Conservation (phyloP, 92 coral and sea anemone species). For the Diadumene lineata region DNA sequence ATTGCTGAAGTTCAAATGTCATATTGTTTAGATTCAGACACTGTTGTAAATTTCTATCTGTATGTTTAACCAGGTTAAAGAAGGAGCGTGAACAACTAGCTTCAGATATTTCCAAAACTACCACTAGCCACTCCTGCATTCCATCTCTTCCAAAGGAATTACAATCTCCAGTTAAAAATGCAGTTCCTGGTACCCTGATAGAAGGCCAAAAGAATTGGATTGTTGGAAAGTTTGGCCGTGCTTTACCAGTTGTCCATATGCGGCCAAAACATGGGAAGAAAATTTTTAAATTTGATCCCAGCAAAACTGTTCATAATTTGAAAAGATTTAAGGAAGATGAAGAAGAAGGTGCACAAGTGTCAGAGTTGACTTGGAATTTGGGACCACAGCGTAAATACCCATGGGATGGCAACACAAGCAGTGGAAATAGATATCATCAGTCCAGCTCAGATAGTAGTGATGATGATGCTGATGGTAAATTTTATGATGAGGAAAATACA, state of each 20-base stretch:
- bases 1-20: no score
- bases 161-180: constrained; percentile 49
- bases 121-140: not conserved
- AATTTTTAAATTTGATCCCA: constrained; percentile 86
- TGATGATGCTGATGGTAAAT: not conserved
- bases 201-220: constrained; percentile 92
- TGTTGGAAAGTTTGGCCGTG: constrained; percentile 91
- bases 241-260: constrained; percentile 77
- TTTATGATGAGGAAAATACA: not conserved
- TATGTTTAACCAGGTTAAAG: constrained; percentile 31
- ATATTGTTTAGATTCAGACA: no score
- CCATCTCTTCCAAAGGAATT: constrained; percentile 14
- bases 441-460: not conserved
- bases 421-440: not conserved
- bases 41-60: not conserved
- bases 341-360: constrained; percentile 23
- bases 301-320: constrained; percentile 86
- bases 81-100: constrained; percentile 34
- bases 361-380: constrained; percentile 81
- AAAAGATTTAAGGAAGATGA: constrained; percentile 64
- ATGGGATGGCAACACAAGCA: not conserved
- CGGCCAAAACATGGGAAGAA: constrained; percentile 75
- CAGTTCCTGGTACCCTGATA: constrained; percentile 92
- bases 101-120: not conserved
- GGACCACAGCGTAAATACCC: not conserved